Conservation (phyloP, 1,140 invertebrate species). For the Medauroidea extradentata region DNA sequence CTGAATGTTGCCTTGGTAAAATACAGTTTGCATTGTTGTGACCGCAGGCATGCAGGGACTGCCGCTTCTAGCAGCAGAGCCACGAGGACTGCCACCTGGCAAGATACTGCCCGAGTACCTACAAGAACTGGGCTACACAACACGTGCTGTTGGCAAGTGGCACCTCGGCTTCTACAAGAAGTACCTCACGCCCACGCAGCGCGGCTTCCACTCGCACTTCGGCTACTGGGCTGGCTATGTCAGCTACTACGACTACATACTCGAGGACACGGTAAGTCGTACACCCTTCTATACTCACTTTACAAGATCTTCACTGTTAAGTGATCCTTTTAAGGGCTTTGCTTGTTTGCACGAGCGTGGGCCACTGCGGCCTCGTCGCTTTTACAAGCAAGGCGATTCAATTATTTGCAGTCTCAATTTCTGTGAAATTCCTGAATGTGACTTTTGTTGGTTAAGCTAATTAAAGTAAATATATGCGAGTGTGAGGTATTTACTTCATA, state of each 20-base stretch:
- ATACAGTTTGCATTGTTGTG: too few species aligned
- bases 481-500: too few species aligned
- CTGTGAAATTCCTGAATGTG: too few species aligned
- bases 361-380: too few species aligned
- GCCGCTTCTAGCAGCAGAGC: conserved; percentile 50
- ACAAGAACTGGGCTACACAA: conserved; percentile 45
- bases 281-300: background rate
- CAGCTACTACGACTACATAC: conserved; percentile 45
- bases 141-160: conserved; percentile 53
- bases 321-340: too few species aligned
- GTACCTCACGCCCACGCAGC: conserved; percentile 39
- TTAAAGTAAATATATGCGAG: background rate
- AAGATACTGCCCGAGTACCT: conserved; percentile 49
- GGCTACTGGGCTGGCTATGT: conserved; percentile 45
- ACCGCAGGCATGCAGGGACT: conserved; percentile 59
- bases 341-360: too few species aligned
- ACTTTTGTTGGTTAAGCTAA: too few species aligned
- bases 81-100: conserved; percentile 53
- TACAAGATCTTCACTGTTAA: too few species aligned
- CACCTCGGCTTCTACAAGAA: conserved; percentile 42
- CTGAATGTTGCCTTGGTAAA: too few species aligned
- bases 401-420: too few species aligned
- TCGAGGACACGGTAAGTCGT: conserved; percentile 19
- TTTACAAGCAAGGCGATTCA: too few species aligned
- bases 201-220: conserved; percentile 46